Conservation (phyloP, 2,888 invertebrate genomes). For the Cryptocephalus moraei region DNA sequence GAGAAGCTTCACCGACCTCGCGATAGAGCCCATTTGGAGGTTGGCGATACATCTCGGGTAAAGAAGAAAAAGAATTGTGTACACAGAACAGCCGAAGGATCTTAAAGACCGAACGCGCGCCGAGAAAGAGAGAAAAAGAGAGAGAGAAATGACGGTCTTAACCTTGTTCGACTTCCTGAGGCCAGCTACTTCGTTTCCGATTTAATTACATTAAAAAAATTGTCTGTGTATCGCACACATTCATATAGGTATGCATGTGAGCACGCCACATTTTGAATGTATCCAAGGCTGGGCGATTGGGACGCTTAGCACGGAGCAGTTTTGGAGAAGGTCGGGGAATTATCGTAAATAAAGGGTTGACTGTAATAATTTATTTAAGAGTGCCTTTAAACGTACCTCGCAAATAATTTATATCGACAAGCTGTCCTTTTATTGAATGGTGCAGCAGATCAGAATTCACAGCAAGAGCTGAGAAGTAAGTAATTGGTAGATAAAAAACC, state of each 20-base stretch:
- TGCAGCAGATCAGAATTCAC: too few species aligned
- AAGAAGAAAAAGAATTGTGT: neutral
- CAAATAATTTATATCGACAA: too few species aligned
- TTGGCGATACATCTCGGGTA: too few species aligned
- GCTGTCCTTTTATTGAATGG: too few species aligned
- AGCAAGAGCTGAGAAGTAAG: too few species aligned
- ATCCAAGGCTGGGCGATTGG: constrained; percentile 3
- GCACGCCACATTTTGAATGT: constrained; percentile 10
- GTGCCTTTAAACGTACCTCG: too few species aligned
- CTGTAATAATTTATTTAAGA: constrained; percentile 2
- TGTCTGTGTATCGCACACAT: constrained; percentile 5
- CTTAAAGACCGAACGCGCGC: neutral
- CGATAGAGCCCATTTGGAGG: too few species aligned
- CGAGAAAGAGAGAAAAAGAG: neutral
- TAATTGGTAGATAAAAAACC: too few species aligned
- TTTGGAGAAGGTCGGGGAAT: constrained; percentile 5
- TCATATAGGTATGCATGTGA: constrained; percentile 4
- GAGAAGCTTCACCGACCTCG: too few species aligned
- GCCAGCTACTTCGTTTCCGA: constrained; percentile 32
- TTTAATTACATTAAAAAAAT: constrained; percentile 26
- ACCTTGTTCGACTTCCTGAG: constrained; percentile 33
- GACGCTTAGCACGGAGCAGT: constrained; percentile 9
- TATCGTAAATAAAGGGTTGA: constrained; percentile 1
- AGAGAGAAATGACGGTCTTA: constrained; percentile 2
- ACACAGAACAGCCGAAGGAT: constrained; percentile 3